These are phyloP conservation scores for Blastomussa wellsi DNA, from an alignment of 92 coral and sea anemone genomes.

Conservation along the genomic window DNA sequence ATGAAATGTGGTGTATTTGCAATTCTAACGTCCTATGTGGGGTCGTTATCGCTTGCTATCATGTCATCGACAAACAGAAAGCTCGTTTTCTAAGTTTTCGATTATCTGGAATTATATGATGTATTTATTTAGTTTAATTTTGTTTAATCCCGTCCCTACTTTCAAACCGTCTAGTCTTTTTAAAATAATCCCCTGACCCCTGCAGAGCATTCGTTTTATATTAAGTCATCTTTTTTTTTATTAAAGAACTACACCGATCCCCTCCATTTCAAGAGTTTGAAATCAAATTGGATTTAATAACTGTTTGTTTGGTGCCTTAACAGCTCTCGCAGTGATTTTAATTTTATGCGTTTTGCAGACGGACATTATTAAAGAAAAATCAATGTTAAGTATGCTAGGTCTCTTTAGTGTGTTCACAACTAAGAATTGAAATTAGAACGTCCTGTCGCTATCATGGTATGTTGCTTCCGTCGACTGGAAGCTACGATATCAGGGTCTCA, in stretches of 20 bases:
- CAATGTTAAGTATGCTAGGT: too few species aligned
- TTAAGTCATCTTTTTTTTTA: neutral
- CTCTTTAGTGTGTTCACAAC: too few species aligned
- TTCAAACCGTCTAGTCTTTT: neutral
- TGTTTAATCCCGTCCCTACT: neutral
- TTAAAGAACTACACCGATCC: neutral
- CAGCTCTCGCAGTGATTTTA: too few species aligned
- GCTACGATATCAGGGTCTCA: too few species aligned
- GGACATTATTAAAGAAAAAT: too few species aligned
- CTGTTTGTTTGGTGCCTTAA: too few species aligned
- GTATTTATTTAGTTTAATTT: neutral
- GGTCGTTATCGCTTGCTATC: neutral
- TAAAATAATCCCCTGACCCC: neutral
- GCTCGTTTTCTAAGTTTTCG: neutral
- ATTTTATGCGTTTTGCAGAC: too few species aligned
- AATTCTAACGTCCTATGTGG: neutral
- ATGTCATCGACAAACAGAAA: neutral
- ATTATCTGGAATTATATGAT: neutral
- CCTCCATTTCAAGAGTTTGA: neutral
- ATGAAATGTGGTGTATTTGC: neutral
- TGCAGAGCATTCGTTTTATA: too few species aligned
- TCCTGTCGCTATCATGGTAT: too few species aligned
- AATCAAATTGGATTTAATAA: too few species aligned
- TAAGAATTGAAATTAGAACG: too few species aligned
- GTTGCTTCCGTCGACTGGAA: too few species aligned